Evolutionary conservation across 2,888 invertebrate species (phyloP).

Genomic region (Diaprepes abbreviatus): DNA sequence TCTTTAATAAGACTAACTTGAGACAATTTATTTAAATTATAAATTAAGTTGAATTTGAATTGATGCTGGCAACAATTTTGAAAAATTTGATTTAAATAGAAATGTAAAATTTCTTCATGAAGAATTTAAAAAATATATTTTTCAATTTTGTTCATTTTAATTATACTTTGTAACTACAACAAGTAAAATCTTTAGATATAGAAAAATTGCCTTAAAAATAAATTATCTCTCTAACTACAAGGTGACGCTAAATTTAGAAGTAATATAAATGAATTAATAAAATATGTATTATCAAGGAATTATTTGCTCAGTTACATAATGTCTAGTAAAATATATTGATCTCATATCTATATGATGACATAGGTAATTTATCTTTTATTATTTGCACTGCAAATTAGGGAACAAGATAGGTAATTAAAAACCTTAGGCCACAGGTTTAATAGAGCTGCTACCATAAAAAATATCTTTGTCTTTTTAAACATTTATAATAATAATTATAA

Average conservation of each 20-base stretch:
- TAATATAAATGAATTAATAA: not conserved
- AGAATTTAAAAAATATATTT: too few relatives aligned
- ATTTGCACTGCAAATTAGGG: constrained; percentile 11
- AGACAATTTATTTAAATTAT: constrained; percentile 7
- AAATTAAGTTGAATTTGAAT: not conserved
- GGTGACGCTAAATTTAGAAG: not conserved
- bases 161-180: too few relatives aligned
- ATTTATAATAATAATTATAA: not conserved
- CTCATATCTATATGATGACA: constrained; percentile 5
- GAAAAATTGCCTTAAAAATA: too few relatives aligned
- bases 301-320: not conserved
- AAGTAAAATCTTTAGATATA: too few relatives aligned
- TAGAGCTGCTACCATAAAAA: not conserved
- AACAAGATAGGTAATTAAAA: not conserved
- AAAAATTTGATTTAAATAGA: constrained; percentile 6
- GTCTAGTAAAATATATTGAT: not conserved
- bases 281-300: constrained; percentile 12
- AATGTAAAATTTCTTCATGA: too few relatives aligned
- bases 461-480: not conserved
- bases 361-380: constrained; percentile 6
- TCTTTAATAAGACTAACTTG: constrained; percentile 7
- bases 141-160: too few relatives aligned
- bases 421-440: not conserved
- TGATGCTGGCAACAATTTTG: not conserved
- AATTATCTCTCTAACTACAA: too few relatives aligned